Percentiles rank a stretch among this genome's conserved stretches.
Evolutionary conservation across 2,797 vertebrate species (phyloP).

Genomic region (Acridotheres tristis): DNA sequence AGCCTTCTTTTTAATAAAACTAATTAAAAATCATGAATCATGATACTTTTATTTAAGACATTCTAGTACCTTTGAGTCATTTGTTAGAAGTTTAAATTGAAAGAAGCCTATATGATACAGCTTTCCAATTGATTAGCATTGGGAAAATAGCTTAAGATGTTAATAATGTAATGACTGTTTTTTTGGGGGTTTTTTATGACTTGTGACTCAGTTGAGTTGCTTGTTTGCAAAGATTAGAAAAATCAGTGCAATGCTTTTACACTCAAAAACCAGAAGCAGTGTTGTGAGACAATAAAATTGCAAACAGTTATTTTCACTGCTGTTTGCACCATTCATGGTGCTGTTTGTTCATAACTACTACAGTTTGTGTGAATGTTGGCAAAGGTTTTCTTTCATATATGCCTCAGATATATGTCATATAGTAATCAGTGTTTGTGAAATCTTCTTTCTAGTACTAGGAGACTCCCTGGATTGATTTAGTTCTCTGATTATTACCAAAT

Average conservation of each 20-base stretch:
- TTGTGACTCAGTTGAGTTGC: conserved; percentile 34
- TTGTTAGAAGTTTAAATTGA: not conserved
- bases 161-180: conserved; percentile 45
- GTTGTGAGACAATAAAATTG: conserved; percentile 1
- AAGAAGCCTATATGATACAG: not conserved
- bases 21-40: not conserved
- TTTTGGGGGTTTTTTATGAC: not conserved
- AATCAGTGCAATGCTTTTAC: conserved; percentile 41
- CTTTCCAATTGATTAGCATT: not conserved
- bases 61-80: not conserved
- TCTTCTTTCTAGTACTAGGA: not conserved
- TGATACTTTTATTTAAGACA: not conserved
- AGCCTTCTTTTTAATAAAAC: not conserved
- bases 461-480: not conserved
- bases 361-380: not conserved
- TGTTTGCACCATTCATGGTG: not conserved
- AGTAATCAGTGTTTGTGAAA: not conserved
- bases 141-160: conserved; percentile 44
- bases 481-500: not conserved
- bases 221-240: conserved; percentile 51
- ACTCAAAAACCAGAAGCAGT: not conserved
- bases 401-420: not conserved
- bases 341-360: not conserved
- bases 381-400: not conserved
- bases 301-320: not conserved